These are phyloP conservation scores for Eurystomus gularis DNA, from an alignment of 2,113 vertebrate species.

Conservation along the genomic window DNA sequence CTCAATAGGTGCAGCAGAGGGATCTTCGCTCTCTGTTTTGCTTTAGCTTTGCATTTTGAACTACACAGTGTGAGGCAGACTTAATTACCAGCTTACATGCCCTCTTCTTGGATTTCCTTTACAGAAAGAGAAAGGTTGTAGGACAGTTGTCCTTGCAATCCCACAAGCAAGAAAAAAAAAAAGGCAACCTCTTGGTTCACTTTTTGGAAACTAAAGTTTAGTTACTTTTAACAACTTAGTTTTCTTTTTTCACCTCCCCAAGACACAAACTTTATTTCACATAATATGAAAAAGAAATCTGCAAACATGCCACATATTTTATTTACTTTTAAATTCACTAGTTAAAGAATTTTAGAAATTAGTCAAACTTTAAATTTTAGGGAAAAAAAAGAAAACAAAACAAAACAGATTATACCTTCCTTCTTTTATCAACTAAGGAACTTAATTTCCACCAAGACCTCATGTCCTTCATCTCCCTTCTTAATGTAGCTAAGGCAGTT, in stretches of 20 bases:
- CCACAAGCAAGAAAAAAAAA: not conserved
- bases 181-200: not conserved
- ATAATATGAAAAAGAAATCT: not conserved
- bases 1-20: conserved; percentile 22
- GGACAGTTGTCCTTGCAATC: not conserved
- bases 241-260: not conserved
- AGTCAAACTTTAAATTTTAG: not conserved
- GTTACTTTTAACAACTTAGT: not conserved
- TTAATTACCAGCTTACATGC: conserved; percentile 33
- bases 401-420: not conserved
- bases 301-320: not conserved
- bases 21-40: not conserved
- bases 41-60: conserved; percentile 47
- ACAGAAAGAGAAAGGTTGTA: not conserved
- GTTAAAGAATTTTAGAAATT: not conserved
- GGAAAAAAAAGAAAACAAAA: not conserved
- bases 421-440: not conserved
- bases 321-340: not conserved
- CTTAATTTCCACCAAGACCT: not conserved
- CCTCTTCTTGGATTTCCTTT: not conserved
- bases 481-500: not conserved
- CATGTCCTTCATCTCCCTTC: not conserved
- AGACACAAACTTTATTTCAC: not conserved
- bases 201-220: not conserved
- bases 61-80: conserved; percentile 12